Base-by-base conservation (phyloP, 1,140 invertebrate genomes). In the Mercenaria mercenaria region DNA sequence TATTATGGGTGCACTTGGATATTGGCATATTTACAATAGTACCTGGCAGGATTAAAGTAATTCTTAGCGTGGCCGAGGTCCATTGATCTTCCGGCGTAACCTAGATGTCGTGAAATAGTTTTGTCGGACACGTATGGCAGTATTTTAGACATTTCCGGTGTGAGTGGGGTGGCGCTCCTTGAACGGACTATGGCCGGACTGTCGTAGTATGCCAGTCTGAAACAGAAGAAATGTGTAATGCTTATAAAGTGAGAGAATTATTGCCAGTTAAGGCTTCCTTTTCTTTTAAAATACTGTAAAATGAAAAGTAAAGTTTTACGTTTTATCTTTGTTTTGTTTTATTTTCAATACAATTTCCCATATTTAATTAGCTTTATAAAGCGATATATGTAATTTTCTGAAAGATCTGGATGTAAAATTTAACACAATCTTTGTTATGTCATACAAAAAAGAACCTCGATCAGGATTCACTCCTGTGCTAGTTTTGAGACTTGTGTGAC, bases 31-130 rank as follows among this genome's bases (percentile, higher is more conserved):
- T n/a, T n/a, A n/a, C 52, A 26, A 8, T 64, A n/a, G 1, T 91
- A 95, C 95, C 93, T 95, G 90, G 94, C 94, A 29, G 94, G 94
- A 90, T 95, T 95, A 88, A 92, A 95, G 90, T 95, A 95, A 47
- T 90, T 91, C 43, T 88, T 93, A 80, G 94, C 94, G 83, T 95
- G 94, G 10, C 94, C 93, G 29, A 94, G 26, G 34, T 95, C 94
- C 92, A 94, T 86, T 15, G 92, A 93, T 64, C 92, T 83, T 4
- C 93, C 94, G n/a, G 91, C 89, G 56, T 88, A 88, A 29, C 94
- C 93, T 18, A 94, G 89, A 87, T 94, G 93, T 41, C 93, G 92
- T 80, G 93, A 93, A 50, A 95, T 92, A 56, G 93, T 94, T 85
- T 93, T 95, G 91, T 94, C 93, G 0, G 93, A 93, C 59, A 95